Base-by-base conservation (phyloP, 2,797 vertebrate genomes). In the Mus minutoides region DNA sequence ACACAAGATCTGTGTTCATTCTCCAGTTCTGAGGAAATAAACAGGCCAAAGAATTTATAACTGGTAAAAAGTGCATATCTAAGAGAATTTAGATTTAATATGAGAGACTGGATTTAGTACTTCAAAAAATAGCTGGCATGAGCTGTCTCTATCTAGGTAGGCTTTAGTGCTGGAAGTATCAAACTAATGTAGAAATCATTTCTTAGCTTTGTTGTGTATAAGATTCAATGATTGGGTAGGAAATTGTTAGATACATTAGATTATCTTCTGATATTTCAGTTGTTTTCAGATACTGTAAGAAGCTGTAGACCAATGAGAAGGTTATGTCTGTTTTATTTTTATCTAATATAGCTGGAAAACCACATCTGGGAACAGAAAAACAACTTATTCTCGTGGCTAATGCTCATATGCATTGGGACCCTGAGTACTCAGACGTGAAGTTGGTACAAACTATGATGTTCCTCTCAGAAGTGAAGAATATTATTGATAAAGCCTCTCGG, bases 401-500 rank as follows among this genome's bases (percentile, higher is more conserved):
- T 96, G 99, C 99, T 92, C 99, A 99, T 97, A 99, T 99, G 99
- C 99, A 99, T 98, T 99, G 99, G 99, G 99, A 99, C 98, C 99
- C 99, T 2, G 99, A 99, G 83, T 99, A 99, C 98, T 99, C 99
- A 69, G 99, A 99, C 95, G 99, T 99, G 93, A 99, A 99, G 98
- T 98, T 99, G 98, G 99, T 99, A 93, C 99, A 99, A 98, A 99
- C 99, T 96, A 99, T 99, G 99, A 99, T 99, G 99, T 99, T 99
- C 98, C 98, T 99, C 97, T 99, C 99, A 0, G 99, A 99, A 98
- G 99, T 99, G 97, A 99, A 99, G 98, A 99, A 99, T 98, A 99
- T 99, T 80, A 99, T 99, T 98, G 99, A 99, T 98, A 99, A 99
- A 98, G 99, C 99, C 97, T 99, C 99, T 67, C 99, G 99, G 98